Conservation (phyloP, 1,140 invertebrate species). For the Diploscapter pachys region DNA sequence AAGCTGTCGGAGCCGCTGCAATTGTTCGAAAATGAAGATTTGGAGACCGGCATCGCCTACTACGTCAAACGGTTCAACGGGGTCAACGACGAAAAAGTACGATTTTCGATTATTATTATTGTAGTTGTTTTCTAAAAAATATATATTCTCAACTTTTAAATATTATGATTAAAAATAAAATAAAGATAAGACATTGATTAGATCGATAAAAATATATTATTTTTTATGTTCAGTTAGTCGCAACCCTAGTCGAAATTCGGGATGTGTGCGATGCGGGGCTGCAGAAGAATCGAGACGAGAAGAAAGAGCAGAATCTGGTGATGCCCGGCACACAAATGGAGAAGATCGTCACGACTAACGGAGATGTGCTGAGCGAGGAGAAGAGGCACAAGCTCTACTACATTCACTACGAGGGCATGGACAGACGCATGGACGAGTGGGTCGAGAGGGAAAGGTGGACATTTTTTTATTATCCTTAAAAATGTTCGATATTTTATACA, state of each 20-base stretch:
- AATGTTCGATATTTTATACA: conserved; percentile 6
- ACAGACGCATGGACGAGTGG: conserved; percentile 22
- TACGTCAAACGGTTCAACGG: conserved; percentile 12
- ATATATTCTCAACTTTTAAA: no score
- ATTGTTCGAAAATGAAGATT: background rate
- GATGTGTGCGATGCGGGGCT: background rate
- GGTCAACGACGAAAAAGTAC: background rate
- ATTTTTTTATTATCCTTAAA: conserved; percentile 6
- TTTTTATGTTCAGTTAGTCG: background rate
- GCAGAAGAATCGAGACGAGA: conserved; percentile 3
- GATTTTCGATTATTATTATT: background rate
- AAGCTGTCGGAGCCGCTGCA: no score
- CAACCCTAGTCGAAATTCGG: conserved; percentile 1
- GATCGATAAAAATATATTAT: background rate
- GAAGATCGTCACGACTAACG: background rate
- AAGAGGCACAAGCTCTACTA: conserved; percentile 19
- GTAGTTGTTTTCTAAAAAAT: background rate
- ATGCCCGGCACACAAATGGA: background rate
- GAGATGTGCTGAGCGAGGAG: background rate
- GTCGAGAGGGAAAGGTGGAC: conserved; percentile 10
- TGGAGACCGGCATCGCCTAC: conserved; percentile 1
- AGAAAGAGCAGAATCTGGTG: conserved; percentile 1
- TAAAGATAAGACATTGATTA: background rate
- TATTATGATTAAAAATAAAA: no score
- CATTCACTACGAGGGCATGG: conserved; percentile 11